These are phyloP conservation scores for Drosophila nr. perissopoda DNA, from an alignment of 2,888 invertebrate genomes.

Conservation along the genomic window DNA sequence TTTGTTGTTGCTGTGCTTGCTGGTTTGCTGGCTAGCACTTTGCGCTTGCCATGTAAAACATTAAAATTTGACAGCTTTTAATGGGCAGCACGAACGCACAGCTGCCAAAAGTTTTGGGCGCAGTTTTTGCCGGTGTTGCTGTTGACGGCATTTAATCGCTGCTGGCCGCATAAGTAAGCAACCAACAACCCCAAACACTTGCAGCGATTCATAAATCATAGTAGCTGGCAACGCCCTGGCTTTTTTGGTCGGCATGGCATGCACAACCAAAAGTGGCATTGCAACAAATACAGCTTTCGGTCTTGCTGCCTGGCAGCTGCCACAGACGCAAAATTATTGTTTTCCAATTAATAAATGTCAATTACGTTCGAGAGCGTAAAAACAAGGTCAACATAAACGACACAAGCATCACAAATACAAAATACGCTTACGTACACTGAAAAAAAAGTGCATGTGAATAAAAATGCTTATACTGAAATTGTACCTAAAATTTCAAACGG, in stretches of 20 bases:
- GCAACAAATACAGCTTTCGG: slow-evolving; percentile 12
- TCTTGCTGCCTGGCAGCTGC: slow-evolving; percentile 48
- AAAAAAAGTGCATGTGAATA: not conserved
- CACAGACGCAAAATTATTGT: slow-evolving; percentile 70
- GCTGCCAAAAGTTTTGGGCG: slow-evolving; percentile 57
- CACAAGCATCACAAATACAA: slow-evolving; percentile 7
- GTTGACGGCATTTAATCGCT: slow-evolving; percentile 72
- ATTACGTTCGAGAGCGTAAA: slow-evolving; percentile 65
- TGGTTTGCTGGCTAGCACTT: slow-evolving; percentile 55
- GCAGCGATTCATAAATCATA: slow-evolving; percentile 58
- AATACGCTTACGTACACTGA: slow-evolving; percentile 32
- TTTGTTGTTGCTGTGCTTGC: slow-evolving; percentile 27
- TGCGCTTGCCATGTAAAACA: slow-evolving; percentile 75
- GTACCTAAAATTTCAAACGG: not conserved
- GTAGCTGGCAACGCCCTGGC: slow-evolving; percentile 26
- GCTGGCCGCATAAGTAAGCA: slow-evolving; percentile 53
- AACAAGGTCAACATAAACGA: slow-evolving; percentile 50
- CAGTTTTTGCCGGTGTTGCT: slow-evolving; percentile 38
- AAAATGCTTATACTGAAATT: not conserved
- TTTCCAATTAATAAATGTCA: slow-evolving; percentile 81
- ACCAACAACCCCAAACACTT: slow-evolving; percentile 22
- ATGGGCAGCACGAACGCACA: slow-evolving; percentile 47
- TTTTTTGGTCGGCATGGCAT: slow-evolving; percentile 24
- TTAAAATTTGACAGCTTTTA: slow-evolving; percentile 79
- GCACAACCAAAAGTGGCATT: slow-evolving; percentile 26